phyloP scores from a whole-genome alignment of 64 coral and sea anemone species.

The Porites lutea region DNA sequence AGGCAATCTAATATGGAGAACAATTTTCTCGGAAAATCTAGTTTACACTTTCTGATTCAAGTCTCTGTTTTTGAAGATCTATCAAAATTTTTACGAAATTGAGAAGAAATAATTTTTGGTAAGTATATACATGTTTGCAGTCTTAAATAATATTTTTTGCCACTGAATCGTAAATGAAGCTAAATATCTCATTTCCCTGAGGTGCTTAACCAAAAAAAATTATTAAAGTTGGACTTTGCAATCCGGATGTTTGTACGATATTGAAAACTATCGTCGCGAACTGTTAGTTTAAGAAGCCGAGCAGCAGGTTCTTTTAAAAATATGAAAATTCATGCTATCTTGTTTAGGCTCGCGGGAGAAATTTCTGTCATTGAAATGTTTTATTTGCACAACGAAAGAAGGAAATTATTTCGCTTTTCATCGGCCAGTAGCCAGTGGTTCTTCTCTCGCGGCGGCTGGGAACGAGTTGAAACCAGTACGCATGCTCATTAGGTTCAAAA shows the following conservation, averaged over 20 bases:
- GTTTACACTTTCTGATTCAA: background rate
- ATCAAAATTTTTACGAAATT: background rate
- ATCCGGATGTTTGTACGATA: constrained; percentile 85
- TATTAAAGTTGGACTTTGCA: constrained; percentile 75
- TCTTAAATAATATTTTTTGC: constrained; percentile 39
- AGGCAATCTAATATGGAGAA: background rate
- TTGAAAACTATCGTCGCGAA: constrained; percentile 66
- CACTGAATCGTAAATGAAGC: constrained; percentile 75
- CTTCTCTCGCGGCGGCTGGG: background rate
- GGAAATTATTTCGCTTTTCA: background rate
- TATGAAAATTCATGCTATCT: constrained; percentile 75
- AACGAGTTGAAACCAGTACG: constrained; percentile 9
- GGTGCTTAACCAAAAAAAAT: constrained; percentile 66
- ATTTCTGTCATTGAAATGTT: constrained; percentile 74
- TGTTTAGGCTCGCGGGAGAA: constrained; percentile 71
- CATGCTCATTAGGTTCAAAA: constrained; percentile 68
- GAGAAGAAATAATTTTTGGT: constrained; percentile 43
- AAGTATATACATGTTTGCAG: constrained; percentile 58
- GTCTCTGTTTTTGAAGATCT: background rate
- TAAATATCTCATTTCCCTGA: constrained; percentile 67
- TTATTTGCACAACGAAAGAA: constrained; percentile 30
- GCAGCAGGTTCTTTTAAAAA: constrained; percentile 88
- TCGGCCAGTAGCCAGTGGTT: background rate
- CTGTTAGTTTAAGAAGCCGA: constrained; percentile 84
- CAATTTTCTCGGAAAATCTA: background rate